These are phyloP conservation scores for Invenusta paracnida DNA, from an alignment of 2,888 invertebrate genomes.

Conservation along the genomic window DNA sequence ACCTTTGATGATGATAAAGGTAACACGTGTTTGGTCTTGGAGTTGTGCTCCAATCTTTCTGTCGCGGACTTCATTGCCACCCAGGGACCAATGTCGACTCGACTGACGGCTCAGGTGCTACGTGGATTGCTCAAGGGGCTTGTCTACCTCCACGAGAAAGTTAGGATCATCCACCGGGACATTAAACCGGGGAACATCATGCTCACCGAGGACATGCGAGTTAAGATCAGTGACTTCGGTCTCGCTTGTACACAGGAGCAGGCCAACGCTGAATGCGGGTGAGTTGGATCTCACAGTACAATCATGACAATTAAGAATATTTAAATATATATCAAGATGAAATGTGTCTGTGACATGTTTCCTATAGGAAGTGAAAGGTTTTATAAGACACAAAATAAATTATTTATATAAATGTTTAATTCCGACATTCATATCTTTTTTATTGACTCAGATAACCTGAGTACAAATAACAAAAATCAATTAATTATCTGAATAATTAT, in stretches of 20 bases:
- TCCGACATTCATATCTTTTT: too few species aligned
- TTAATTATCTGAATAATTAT: too few species aligned
- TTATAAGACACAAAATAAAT: too few species aligned
- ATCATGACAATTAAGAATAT: too few species aligned
- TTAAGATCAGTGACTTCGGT: slow-evolving; percentile 25
- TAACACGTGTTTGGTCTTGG: slow-evolving; percentile 1
- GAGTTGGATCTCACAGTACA: too few species aligned
- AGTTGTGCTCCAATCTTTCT: not conserved
- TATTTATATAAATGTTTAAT: too few species aligned
- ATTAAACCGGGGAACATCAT: slow-evolving; percentile 17
- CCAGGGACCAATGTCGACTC: not conserved
- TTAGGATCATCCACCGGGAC: slow-evolving; percentile 1
- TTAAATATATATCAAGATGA: too few species aligned
- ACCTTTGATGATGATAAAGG: not conserved
- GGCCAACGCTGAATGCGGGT: too few species aligned
- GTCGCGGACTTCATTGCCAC: slow-evolving; percentile 13
- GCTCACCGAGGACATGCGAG: not conserved
- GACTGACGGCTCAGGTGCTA: not conserved
- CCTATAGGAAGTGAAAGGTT: too few species aligned
- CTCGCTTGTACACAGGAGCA: slow-evolving; percentile 9
- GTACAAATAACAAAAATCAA: too few species aligned
- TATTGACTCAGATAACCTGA: too few species aligned
- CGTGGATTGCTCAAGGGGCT: not conserved
- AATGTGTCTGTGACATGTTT: too few species aligned
- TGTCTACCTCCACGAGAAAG: not conserved